Evolutionary conservation across 2,797 vertebrate species (phyloP).

Genomic region (Anolis apletophallus): DNA sequence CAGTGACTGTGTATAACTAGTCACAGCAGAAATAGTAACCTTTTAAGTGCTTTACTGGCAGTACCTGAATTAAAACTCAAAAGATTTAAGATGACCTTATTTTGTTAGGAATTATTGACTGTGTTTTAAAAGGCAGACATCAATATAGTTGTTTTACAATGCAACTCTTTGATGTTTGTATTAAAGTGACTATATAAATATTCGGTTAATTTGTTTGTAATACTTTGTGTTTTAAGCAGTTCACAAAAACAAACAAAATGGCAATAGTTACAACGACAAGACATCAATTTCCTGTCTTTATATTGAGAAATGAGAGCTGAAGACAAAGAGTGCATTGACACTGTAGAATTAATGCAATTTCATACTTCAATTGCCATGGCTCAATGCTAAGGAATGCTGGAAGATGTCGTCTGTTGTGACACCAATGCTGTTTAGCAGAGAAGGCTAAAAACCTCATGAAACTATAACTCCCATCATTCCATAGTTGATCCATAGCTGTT

Average conservation of each 20-base stretch:
- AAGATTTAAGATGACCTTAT: constrained; percentile 8
- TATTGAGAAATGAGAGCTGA: not conserved
- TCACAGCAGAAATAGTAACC: constrained; percentile 53
- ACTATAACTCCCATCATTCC: too few species aligned
- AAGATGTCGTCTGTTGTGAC: too few species aligned
- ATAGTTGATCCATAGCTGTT: too few species aligned
- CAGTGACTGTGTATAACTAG: not conserved
- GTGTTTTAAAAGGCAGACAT: constrained; percentile 30
- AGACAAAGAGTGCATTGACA: not conserved
- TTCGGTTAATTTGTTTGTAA: too few species aligned
- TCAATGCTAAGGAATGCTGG: too few species aligned
- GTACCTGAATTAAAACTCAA: constrained; percentile 4
- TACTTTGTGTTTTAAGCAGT: too few species aligned
- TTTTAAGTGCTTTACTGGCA: constrained; percentile 34
- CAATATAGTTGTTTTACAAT: not conserved
- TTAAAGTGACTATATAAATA: not conserved
- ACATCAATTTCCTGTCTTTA: not conserved
- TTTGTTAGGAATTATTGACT: not conserved
- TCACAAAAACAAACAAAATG: too few species aligned
- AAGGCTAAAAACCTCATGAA: too few species aligned
- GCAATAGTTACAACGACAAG: too few species aligned
- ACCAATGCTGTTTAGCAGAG: too few species aligned
- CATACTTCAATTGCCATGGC: too few species aligned
- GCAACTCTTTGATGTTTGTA: fast-evolving
- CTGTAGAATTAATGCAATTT: too few species aligned